A percentile compares a stretch with the other conserved stretches of the same genome.
phyloP scores from a whole-genome alignment of 1,140 invertebrate species.

The Saccostrea echinata region DNA sequence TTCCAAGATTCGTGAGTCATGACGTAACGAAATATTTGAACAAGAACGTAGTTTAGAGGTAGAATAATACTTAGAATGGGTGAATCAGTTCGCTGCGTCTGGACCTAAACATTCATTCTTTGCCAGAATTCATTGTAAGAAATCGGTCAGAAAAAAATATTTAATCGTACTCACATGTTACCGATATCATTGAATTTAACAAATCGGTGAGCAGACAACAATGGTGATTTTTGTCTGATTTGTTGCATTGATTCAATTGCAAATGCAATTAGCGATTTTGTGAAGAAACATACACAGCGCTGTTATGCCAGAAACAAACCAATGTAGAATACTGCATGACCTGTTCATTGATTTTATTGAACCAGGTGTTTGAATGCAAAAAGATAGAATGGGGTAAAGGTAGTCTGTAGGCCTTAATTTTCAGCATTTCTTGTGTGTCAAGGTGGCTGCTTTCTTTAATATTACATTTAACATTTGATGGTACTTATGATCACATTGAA shows the following conservation, averaged over 20 bases:
- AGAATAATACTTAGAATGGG: too few relatives aligned
- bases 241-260: neutral
- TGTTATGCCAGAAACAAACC: neutral
- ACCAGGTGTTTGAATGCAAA: neutral
- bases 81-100: too few relatives aligned
- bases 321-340: neutral
- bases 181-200: neutral
- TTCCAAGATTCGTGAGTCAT: too few relatives aligned
- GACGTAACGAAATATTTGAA: too few relatives aligned
- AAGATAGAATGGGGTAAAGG: neutral
- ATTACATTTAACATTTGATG: too few relatives aligned
- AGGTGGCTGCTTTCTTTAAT: too few relatives aligned
- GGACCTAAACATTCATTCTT: too few relatives aligned
- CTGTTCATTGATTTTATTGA: neutral
- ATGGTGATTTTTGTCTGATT: neutral
- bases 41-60: too few relatives aligned
- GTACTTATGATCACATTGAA: too few relatives aligned
- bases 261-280: slow-evolving; percentile 29
- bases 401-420: neutral
- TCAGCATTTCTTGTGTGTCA: neutral
- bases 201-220: neutral
- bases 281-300: neutral
- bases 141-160: slow-evolving; percentile 7
- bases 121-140: neutral
- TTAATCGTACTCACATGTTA: neutral